Base-by-base conservation (phyloP, 2,113 vertebrate species). In the Sardina pilchardus region DNA sequence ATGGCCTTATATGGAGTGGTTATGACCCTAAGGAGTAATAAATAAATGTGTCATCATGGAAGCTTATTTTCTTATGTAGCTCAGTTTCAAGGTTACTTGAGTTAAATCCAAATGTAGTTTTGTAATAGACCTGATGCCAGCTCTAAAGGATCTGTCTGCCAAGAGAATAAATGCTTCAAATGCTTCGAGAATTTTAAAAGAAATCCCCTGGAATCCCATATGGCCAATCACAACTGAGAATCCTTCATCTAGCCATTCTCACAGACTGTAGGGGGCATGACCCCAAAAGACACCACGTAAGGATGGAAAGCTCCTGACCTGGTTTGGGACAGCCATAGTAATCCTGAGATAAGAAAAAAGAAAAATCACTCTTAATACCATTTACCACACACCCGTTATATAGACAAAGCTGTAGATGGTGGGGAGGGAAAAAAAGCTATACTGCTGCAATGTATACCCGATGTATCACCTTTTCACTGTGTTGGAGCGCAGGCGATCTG, bases 401-500 rank as follows among this genome's bases (percentile, higher is more conserved):
- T 50, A 59, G 53, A 59, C 53, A 59, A 59, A 59, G 45, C 53
- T 5, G 21, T 59, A 6, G 53, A 24, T 4, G 39, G 39, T 3
- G 1, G 0, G 21, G 39, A 42, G 1, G 0, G 21, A 21, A 75
- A 44, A 59, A 24, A 59, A 59, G 53, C 53, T 24, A 7, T 24
- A 7, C 4, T 24, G 53, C 42, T 50, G 42, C 26, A 83, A 87
- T 86, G 83, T 90, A 81, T 90, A 81, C 42, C 90, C 85, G 84
- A 91, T 71, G 82, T 75, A 84, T 85, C 91, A 88, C 90, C 86
- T 87, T 81, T 86, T 85, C 86, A 45, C 84, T 88, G 86, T 81
- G 90, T 56, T 85, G 86, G 47, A 87, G 82, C 81, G 85, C 86
- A 85, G 88, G 89, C 89, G 91, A 84, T 89, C 89, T 86, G 88